Conservation (phyloP, 2,797 vertebrate genomes). For the Caiman crocodilus region DNA sequence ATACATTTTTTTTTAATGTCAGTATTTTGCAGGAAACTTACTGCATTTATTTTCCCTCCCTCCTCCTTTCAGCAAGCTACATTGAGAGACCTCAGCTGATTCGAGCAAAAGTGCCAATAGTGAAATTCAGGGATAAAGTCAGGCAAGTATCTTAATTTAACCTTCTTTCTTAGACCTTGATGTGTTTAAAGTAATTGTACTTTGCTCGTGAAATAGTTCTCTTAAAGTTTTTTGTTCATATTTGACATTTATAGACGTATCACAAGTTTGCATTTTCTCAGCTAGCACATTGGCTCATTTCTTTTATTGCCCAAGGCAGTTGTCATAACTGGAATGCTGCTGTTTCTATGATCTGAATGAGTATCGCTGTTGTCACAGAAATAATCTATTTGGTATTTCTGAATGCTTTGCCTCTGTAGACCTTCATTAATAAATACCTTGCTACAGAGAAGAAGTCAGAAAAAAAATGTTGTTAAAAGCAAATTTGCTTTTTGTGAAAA, state of each 20-base stretch:
- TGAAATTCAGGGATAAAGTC: conserved; percentile 95
- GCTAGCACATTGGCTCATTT: neutral
- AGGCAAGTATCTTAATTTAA: conserved; percentile 83
- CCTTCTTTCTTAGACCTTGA: neutral
- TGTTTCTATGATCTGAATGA: neutral
- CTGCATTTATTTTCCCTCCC: neutral
- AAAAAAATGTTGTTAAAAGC: neutral
- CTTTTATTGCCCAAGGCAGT: neutral
- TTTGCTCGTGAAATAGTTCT: neutral
- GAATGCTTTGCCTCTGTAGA: neutral
- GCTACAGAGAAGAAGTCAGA: neutral
- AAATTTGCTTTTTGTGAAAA: neutral
- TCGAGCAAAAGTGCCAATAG: conserved; percentile 97
- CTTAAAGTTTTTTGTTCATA: neutral
- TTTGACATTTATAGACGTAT: neutral
- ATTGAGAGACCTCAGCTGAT: conserved; percentile 93
- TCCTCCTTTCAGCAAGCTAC: conserved; percentile 78
- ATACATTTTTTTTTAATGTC: neutral
- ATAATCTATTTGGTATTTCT: neutral
- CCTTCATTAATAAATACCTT: neutral
- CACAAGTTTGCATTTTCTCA: neutral
- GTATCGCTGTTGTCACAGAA: neutral
- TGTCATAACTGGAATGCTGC: neutral
- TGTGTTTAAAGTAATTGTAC: neutral
- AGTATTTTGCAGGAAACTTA: neutral